Percentiles rank a stretch among this genome's conserved stretches.
Evolutionary conservation across 2,113 vertebrate species (phyloP).

Genomic region (Burhinus bistriatus): DNA sequence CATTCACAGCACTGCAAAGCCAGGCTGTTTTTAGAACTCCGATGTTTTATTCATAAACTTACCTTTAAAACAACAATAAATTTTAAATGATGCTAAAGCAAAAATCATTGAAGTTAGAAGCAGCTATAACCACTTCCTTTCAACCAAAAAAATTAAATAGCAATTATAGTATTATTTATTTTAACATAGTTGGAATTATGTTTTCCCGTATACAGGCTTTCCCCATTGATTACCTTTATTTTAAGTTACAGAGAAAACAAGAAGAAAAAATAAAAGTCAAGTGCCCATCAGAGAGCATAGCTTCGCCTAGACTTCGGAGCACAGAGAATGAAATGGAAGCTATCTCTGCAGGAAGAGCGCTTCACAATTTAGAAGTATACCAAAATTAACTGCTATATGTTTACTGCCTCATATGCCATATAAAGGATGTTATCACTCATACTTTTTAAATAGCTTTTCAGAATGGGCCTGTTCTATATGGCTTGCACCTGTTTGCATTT

Average conservation of each 20-base stretch:
- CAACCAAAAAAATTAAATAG: not conserved
- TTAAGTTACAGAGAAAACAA: not conserved
- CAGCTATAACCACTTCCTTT: not conserved
- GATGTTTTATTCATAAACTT: not conserved
- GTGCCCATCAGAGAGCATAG: not conserved
- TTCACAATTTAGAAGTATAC: not conserved
- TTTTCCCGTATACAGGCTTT: not conserved
- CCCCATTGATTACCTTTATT: not conserved
- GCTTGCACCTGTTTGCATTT: constrained; percentile 13
- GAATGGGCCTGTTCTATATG: not conserved
- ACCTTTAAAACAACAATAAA: not conserved
- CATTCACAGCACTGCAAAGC: not conserved
- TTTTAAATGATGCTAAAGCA: not conserved
- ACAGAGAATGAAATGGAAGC: not conserved
- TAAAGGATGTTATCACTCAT: not conserved
- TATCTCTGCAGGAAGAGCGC: not conserved
- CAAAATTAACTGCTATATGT: constrained; percentile 3
- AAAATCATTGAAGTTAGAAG: not conserved
- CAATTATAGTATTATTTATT: not conserved
- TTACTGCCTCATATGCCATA: not conserved
- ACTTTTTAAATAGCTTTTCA: constrained; percentile 35
- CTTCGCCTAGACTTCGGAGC: not conserved
- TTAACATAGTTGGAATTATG: not conserved
- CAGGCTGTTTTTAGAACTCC: not conserved
- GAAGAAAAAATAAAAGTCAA: not conserved